Percentiles rank a stretch among this genome's conserved stretches.
Evolutionary conservation across 2,113 vertebrate species (phyloP).

Genomic region (Xyrauchen texanus): DNA sequence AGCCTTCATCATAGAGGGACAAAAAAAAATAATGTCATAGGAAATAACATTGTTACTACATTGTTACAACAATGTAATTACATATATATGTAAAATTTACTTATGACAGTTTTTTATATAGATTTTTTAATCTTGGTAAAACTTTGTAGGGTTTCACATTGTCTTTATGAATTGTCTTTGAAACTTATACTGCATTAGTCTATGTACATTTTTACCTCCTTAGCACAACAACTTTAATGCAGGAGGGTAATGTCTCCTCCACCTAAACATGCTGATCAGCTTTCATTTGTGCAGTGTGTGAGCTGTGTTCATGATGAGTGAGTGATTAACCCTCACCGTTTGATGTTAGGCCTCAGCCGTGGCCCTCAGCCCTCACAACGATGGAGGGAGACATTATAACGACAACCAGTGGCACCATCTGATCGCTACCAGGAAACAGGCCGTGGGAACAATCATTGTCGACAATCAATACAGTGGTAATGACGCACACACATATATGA

Average conservation of each 20-base stretch:
- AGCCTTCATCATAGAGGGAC: too few species aligned
- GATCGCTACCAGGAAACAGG: conserved; percentile 79
- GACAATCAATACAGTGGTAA: conserved; percentile 86
- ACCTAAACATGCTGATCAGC: conserved; percentile 25
- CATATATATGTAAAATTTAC: too few species aligned
- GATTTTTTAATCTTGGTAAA: too few species aligned
- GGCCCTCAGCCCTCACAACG: conserved; percentile 80
- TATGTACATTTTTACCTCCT: too few species aligned
- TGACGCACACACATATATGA: conserved; percentile 36
- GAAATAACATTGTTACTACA: too few species aligned
- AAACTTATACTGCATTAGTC: too few species aligned
- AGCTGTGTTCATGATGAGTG: conserved; percentile 4
- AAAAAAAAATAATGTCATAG: too few species aligned
- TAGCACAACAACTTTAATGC: neutral
- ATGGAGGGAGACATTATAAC: conserved; percentile 78
- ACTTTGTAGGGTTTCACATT: too few species aligned
- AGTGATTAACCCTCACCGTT: conserved; percentile 44
- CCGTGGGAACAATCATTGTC: conserved; percentile 83
- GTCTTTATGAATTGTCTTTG: too few species aligned
- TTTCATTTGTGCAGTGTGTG: conserved; percentile 28
- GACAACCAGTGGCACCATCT: conserved; percentile 89
- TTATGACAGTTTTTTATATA: too few species aligned
- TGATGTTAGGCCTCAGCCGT: conserved; percentile 81
- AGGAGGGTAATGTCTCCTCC: neutral
- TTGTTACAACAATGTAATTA: too few species aligned